phyloP scores from a whole-genome alignment of 2,888 invertebrate genomes.

The Caenorhabditis angaria region DNA sequence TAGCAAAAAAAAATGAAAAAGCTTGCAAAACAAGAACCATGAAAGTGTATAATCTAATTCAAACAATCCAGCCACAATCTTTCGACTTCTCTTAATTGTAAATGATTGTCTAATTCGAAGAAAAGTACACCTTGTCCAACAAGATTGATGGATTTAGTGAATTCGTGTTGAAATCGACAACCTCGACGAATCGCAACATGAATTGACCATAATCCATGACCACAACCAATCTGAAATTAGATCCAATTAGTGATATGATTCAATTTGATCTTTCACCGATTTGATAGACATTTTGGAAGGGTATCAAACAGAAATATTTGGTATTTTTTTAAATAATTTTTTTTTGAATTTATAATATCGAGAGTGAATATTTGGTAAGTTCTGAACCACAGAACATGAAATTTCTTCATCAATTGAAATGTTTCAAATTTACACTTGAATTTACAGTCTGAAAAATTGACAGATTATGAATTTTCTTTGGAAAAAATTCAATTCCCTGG shows the following conservation, averaged over 20 bases:
- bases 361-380: too few species aligned
- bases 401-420: too few species aligned
- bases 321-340: neutral
- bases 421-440: too few species aligned
- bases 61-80: constrained; percentile 44
- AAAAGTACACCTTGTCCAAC: constrained; percentile 43
- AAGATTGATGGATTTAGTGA: constrained; percentile 23
- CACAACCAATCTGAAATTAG: constrained; percentile 46
- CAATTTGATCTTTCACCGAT: neutral
- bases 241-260: neutral
- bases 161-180: constrained; percentile 40
- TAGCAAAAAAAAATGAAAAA: too few species aligned
- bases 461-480: too few species aligned
- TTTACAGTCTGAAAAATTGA: too few species aligned
- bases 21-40: too few species aligned
- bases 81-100: constrained; percentile 23
- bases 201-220: constrained; percentile 47
- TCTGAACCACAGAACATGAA: too few species aligned
- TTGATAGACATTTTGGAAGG: neutral
- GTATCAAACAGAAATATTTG: too few species aligned
- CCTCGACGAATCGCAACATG: constrained; percentile 42
- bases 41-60: constrained; percentile 13
- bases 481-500: too few species aligned
- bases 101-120: constrained; percentile 35
- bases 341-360: too few species aligned